Base-by-base conservation (phyloP, 2,888 invertebrate genomes). In the Agapostemon virescens region DNA sequence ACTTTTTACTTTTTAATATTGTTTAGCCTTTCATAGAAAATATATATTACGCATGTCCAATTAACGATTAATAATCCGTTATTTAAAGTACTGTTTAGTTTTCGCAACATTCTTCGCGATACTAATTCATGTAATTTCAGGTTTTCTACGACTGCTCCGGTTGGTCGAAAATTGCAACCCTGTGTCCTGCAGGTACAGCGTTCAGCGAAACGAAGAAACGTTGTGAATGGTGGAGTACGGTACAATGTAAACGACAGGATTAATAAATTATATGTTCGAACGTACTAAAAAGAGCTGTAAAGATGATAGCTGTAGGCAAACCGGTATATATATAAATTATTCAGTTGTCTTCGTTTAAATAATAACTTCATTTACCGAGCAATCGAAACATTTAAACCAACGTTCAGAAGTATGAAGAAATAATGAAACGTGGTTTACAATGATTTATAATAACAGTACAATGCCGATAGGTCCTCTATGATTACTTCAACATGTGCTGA, bases 201-300 rank as follows among this genome's bases (percentile, higher is more conserved):
- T 97, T 97, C 93, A 96, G 97, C 93, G 97, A 97, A 90, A 94
- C 94, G 81, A 96, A 97, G 91, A 97, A 97, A 88, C 95, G 97
- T 6, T 97, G 97, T 88, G 97, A 97, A 92, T 97, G 97, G 97
- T 97, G 97, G 97, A 96, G 97, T 93, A 97, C 97, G 90, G 97
- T 97, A 0, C 73, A 77, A 13, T 86, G 86, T 64, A 69, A 76
- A 61, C 58, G 70, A 45, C 33, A 49, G 73, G 71, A 20, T 20
- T 9, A 49, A 69, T 75, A 63, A 75, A 71, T 69, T 58, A 30
- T 23, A 40, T 17, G 15, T 52, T 42, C 26, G 55, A 75, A 40
- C 40, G 1, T 30, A 67, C 7, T 15, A 2, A 63, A 2, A 63
- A 26, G 0, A 73, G 66, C 23, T 33, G 13, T 42, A 42, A 49